A percentile compares a stretch with the other conserved stretches of the same genome.
Evolutionary conservation across 2,888 invertebrate species (phyloP).

Genomic region (Diarsia brunnea): DNA sequence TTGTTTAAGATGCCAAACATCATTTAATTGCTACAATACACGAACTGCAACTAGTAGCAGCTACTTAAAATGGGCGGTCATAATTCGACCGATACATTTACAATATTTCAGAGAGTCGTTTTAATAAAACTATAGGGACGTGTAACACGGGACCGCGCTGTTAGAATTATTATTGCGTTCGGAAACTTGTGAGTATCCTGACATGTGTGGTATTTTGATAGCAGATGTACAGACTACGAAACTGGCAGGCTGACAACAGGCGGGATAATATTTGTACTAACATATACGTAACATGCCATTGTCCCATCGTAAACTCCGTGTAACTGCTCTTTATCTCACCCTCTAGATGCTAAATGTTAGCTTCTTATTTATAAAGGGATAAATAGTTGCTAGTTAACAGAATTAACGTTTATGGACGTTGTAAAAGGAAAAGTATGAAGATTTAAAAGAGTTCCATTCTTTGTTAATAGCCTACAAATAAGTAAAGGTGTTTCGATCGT

Average conservation of each 20-base stretch:
- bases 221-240: slow-evolving; percentile 45
- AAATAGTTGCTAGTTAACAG: slow-evolving; percentile 42
- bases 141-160: slow-evolving; percentile 22
- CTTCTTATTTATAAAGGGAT: slow-evolving; percentile 37
- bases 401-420: slow-evolving; percentile 33
- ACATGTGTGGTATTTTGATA: slow-evolving; percentile 50
- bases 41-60: slow-evolving; percentile 37
- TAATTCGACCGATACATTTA: slow-evolving; percentile 42
- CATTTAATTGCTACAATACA: slow-evolving; percentile 44
- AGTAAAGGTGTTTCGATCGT: slow-evolving; percentile 56
- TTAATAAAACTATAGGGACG: slow-evolving; percentile 51
- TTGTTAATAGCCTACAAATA: slow-evolving; percentile 55
- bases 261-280: slow-evolving; percentile 49
- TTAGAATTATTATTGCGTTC: slow-evolving; percentile 50
- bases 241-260: slow-evolving; percentile 54
- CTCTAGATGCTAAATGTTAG: slow-evolving; percentile 20
- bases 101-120: slow-evolving; percentile 51
- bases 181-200: slow-evolving; percentile 9
- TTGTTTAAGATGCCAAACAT: slow-evolving; percentile 50
- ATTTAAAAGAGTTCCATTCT: slow-evolving; percentile 57
- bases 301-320: slow-evolving; percentile 41
- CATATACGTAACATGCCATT: slow-evolving; percentile 42
- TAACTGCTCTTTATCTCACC: slow-evolving; percentile 33
- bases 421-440: slow-evolving; percentile 49
- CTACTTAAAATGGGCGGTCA: slow-evolving; percentile 19